Conservation (phyloP, 2,113 vertebrate species). For the Nycticorax nycticorax region DNA sequence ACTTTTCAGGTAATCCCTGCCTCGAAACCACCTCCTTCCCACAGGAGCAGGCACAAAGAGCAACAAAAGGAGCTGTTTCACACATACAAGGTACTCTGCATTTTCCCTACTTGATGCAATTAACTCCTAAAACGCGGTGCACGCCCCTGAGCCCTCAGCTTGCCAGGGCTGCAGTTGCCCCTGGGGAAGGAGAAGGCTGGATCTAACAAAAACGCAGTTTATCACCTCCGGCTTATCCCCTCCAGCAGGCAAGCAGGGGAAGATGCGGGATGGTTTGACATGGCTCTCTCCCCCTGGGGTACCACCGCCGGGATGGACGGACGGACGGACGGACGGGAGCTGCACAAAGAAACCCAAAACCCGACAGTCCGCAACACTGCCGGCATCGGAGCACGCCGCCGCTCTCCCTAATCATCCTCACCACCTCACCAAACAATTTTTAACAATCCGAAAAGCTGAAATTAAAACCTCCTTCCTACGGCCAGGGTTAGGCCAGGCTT, state of each 20-base stretch:
- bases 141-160: too few species aligned
- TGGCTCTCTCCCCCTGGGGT: accelerated
- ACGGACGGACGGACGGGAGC: accelerated
- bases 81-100: accelerated
- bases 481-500: background rate
- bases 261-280: background rate
- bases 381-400: background rate
- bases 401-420: background rate
- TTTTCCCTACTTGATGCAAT: too few species aligned
- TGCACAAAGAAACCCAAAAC: background rate
- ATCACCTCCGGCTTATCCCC: background rate
- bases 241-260: background rate
- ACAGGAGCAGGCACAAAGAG: background rate
- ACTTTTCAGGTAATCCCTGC: background rate
- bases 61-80: accelerated
- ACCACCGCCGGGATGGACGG: accelerated
- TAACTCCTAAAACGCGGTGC: accelerated
- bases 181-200: background rate
- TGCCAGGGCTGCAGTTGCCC: background rate
- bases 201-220: accelerated
- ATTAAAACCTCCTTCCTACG: background rate
- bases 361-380: background rate
- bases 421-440: background rate
- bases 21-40: background rate
- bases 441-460: background rate